Base-by-base conservation (phyloP, 1,140 invertebrate species). In the Protaetia brevitarsis region DNA sequence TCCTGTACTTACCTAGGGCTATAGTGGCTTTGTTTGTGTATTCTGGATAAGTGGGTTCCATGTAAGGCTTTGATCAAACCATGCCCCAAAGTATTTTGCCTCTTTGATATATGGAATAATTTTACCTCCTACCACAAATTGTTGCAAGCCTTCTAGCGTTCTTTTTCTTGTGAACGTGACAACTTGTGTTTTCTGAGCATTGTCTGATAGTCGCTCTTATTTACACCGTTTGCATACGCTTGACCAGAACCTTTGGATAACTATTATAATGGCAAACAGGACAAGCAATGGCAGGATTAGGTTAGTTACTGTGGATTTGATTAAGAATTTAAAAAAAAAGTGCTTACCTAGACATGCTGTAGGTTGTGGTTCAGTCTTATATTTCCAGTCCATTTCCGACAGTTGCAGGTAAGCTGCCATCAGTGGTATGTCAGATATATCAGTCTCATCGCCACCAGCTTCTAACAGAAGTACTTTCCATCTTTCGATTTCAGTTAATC, bases 301-400 rank as follows among this genome's bases (percentile, higher is more conserved):
- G 19, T 1, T 0, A 56, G 3, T 5, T 7, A 34, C 31, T 6
- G n/a, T 34, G n/a, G n/a, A 34, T n/a, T 7, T 7, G 7, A 34
- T n/a, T 34, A 7, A 59, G 28, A 59, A 23, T 27, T n/a, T n/a
- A n/a, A n/a, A 19, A 19, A 19, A 45, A 21, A 7, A 7, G n/a
- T 66, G 27, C 11, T 28, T 69, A 87, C 91, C 93, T 71, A 94
- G 83, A 75, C 93, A 95, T 0, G 88, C 86, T 2, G 87, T 88
- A 60, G 88, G 88, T 76, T 94, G 90, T 0, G 94, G 92, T 76
- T 95, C 93, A 2, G 92, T 95, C 77, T 93, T 93, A 76, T 95
- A 96, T 73, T 92, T 87, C 95, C 95, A 98, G 75, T 97, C 94
- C 8, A 95, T 78, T 74, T 93, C 88, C 64, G 90, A 94, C 5